Base-by-base conservation (phyloP, 2,888 invertebrate genomes). In the Melinaea menophilus region DNA sequence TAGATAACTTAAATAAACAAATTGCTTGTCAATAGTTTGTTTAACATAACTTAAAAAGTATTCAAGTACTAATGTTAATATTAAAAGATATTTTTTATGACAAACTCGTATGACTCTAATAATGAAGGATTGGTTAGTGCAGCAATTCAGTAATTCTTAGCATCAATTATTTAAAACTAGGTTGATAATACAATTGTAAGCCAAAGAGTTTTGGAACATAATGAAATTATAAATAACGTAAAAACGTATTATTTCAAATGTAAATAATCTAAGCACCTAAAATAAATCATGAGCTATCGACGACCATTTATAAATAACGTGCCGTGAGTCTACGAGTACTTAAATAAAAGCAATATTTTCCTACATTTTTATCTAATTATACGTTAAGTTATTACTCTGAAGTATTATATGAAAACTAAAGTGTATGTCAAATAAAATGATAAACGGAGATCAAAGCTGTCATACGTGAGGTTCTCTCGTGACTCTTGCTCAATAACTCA, bases 1-100 rank as follows among this genome's bases (percentile, higher is more conserved):
- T 58, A 64, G 70, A 70, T 69, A 72, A 62, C 67, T 67, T 69
- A 66, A 70, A 72, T 72, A 63, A 69, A 69, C 67, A 69, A 66
- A 69, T 68, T 55, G 58, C 58, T 58, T 47, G 55, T 47, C 64
- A 59, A 60, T 45, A 33, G 54, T 31, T 45, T 58, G 46, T 47
- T 58, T 58, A 58, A 46, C 46, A n/a, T 46, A 58, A 47, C 47
- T 46, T 33, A 63, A 46, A 46, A 46, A n/a, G 46, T 46, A 46
- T 46, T 46, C 46, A 46, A 46, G 46, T 11, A 46, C 46, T 46
- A 46, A 12, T 46, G n/a, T 22, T 46, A 3, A 46, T n/a, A 46
- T 46, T n/a, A n/a, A 46, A 46, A 46, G 11, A 46, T n/a, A 46
- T n/a, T 46, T n/a, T n/a, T 46, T n/a, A 46, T 46, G 2, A 46